These are phyloP conservation scores for Aurelia aurita DNA, from an alignment of 30 jellyfish, hydroid and myxozoan species.

Conservation along the genomic window DNA sequence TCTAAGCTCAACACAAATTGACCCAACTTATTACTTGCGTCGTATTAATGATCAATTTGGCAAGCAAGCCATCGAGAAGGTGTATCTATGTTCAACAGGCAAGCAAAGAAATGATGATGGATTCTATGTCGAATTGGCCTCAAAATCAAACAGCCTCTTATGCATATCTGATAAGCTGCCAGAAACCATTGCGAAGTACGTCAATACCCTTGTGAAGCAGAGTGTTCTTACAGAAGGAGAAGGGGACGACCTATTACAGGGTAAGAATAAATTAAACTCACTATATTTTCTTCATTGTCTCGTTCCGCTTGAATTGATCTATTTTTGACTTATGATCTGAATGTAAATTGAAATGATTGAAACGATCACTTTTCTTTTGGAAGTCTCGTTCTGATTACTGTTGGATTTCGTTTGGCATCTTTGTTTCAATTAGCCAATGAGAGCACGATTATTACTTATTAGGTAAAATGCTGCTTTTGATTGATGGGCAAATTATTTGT, in stretches of 20 bases:
- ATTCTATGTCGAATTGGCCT: slow-evolving; percentile 77
- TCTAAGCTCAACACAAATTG: slow-evolving; percentile 34
- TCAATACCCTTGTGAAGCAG: slow-evolving; percentile 34
- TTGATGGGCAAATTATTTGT: no score
- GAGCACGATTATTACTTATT: no score
- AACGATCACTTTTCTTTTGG: no score
- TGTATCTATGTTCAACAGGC: slow-evolving; percentile 87
- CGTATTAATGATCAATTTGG: slow-evolving; percentile 70
- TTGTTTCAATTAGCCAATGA: no score
- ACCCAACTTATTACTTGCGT: slow-evolving; percentile 60
- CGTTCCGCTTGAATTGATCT: no score
- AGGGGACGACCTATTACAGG: slow-evolving; percentile 62
- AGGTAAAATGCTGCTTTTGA: no score
- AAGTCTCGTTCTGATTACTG: no score
- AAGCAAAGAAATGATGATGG: slow-evolving; percentile 84
- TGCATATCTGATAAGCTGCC: slow-evolving; percentile 76
- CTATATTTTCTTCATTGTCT: no score
- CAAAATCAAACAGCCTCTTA: slow-evolving; percentile 43
- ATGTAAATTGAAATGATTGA: no score
- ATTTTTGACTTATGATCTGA: no score
- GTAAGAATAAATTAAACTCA: not conserved
- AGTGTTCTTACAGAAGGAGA: slow-evolving; percentile 70
- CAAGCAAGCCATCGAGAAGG: slow-evolving; percentile 58
- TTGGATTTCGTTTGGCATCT: no score
- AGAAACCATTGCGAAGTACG: slow-evolving; percentile 36